Evolutionary conservation across 2,888 invertebrate species (phyloP), one percentile per base, ranked within the genome.

Genomic region (Spodoptera picta): DNA sequence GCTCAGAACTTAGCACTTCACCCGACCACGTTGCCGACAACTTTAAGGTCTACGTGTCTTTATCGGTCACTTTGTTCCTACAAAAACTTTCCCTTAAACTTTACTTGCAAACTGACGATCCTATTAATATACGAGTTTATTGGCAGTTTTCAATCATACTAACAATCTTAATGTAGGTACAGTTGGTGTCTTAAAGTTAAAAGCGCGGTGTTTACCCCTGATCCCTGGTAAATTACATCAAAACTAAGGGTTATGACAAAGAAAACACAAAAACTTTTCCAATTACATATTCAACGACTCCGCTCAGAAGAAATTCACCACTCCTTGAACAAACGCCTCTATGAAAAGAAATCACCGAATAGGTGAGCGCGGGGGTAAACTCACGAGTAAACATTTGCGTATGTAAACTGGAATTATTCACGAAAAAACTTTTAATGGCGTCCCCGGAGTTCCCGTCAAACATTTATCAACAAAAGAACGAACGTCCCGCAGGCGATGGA

Each of bases 401-500:
- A 93, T 94, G 94, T 93, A 94, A 94, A 94, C 94, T 94, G 92
- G 89, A 94, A 93, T 94, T 93, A 93, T 93, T 94, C 93, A 92
- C 93, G 93, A 93, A 94, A 94, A 94, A 94, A 94, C 94, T 94
- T 94, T 94, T 94, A 94, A 94, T 94, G 94, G 94, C 94, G 94
- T 94, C 94, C 93, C 93, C 89, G 90, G 93, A 93, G 94, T 92
- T 94, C 89, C 93, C 93, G 94, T 93, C 94, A 94, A 94, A 94
- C 94, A 94, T 94, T 94, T 94, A 94, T 94, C 94, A 94, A 94
- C 94, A 94, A 94, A 94, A 94, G 94, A 94, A 94, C 92, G 93
- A 94, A 93, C 93, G 93, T 94, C 93, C 94, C 94, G 93, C 93
- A 93, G 94, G 94, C 94, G 94, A 94, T 93, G 90, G 93, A 94